Evolutionary conservation across 53 echinoderm and acorn worm species (phyloP).

Genomic region (Luidia sarsii): DNA sequence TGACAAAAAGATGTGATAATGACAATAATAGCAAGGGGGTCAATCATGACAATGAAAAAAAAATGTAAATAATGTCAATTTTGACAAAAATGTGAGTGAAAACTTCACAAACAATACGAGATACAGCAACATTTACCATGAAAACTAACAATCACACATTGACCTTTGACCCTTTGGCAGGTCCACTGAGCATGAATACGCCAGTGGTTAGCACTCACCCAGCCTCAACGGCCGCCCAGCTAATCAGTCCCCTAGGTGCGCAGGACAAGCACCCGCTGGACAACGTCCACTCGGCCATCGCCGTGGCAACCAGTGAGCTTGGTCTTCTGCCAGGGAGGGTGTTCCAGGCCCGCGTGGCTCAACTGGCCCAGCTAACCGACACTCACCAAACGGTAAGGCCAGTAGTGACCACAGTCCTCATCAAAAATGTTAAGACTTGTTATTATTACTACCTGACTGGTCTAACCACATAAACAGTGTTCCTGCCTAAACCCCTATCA

Average conservation of each 20-base stretch:
- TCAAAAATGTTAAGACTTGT: too few species aligned
- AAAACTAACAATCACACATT: too few species aligned
- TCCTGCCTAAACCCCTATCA: too few species aligned
- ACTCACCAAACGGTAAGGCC: constrained; percentile 85
- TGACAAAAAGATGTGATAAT: too few species aligned
- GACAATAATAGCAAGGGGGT: too few species aligned
- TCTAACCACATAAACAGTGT: too few species aligned
- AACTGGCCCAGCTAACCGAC: constrained; percentile 73
- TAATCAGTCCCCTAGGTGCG: constrained; percentile 44
- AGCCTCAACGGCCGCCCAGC: constrained; percentile 66
- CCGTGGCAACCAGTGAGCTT: constrained; percentile 84
- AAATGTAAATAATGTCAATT: too few species aligned
- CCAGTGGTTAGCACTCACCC: constrained; percentile 77
- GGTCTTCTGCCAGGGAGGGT: constrained; percentile 82
- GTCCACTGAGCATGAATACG: constrained; percentile 70
- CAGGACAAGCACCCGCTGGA: constrained; percentile 84
- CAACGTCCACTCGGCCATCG: constrained; percentile 85
- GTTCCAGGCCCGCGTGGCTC: constrained; percentile 90
- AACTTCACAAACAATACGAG: too few species aligned
- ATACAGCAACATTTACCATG: background rate
- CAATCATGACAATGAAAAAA: too few species aligned
- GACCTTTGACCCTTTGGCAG: background rate
- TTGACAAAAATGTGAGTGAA: too few species aligned
- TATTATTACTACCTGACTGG: too few species aligned
- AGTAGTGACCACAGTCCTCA: too few species aligned